Conservation (phyloP, 2,113 vertebrate genomes). For the Charadrius vociferus region DNA sequence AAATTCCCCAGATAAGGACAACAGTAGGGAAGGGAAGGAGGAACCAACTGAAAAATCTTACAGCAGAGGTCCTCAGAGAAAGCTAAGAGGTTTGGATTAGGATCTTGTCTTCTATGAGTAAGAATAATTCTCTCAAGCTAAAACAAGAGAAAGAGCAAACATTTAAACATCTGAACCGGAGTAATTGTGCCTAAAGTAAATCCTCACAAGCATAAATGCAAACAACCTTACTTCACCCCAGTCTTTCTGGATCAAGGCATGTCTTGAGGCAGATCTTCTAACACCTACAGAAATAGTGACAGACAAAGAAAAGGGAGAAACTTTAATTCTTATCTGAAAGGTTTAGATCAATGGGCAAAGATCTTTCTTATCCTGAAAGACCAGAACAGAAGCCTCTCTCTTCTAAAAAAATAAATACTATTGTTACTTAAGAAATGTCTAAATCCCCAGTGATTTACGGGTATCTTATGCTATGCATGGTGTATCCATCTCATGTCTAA, state of each 20-base stretch:
- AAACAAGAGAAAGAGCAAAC: background rate
- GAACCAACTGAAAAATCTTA: background rate
- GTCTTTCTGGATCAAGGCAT: background rate
- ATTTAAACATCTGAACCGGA: background rate
- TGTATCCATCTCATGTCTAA: background rate
- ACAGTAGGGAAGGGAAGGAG: background rate
- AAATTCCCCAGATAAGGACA: conserved; percentile 63
- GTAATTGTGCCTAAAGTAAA: background rate
- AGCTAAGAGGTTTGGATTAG: background rate
- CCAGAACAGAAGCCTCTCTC: background rate
- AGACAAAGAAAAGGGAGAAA: background rate
- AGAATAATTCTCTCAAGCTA: background rate
- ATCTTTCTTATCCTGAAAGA: background rate
- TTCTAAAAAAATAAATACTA: background rate
- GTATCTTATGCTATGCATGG: rapidly evolving
- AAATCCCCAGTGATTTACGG: background rate
- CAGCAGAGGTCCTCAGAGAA: background rate
- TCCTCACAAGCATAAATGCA: background rate
- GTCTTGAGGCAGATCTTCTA: background rate
- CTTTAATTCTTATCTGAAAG: background rate
- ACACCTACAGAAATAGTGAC: background rate
- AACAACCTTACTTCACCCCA: background rate
- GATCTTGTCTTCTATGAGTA: background rate
- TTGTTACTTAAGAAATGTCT: background rate
- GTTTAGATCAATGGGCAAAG: background rate